Percentiles rank a stretch among this genome's conserved stretches.
Evolutionary conservation across 2,888 invertebrate species (phyloP).

Genomic region (Nephrocerus scutellatus): DNA sequence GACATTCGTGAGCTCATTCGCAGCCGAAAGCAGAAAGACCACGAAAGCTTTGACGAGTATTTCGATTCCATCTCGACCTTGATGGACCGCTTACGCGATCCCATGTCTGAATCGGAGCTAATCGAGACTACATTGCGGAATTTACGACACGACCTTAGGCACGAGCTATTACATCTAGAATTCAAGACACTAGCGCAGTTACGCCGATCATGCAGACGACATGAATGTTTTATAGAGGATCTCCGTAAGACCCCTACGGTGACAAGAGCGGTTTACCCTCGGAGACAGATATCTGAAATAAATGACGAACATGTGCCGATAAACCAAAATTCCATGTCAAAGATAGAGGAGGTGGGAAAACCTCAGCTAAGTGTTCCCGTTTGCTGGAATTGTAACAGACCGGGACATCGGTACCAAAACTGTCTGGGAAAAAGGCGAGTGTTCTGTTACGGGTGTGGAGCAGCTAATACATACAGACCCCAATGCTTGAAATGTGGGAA

Average conservation of each 20-base stretch:
- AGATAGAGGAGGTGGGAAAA: neutral
- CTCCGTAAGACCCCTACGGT: neutral
- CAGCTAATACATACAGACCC: slow-evolving; percentile 6
- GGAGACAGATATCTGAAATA: slow-evolving; percentile 1
- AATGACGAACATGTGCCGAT: neutral
- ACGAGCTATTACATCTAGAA: slow-evolving; percentile 3
- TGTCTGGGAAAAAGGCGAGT: slow-evolving; percentile 5
- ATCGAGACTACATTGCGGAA: slow-evolving; percentile 4
- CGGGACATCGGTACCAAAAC: slow-evolving; percentile 12
- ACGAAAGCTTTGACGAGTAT: slow-evolving; percentile 5
- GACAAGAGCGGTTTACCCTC: neutral
- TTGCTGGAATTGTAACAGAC: slow-evolving; percentile 6
- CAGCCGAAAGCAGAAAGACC: slow-evolving; percentile 2
- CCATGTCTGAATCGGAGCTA: neutral
- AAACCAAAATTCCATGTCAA: neutral
- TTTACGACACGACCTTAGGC: neutral
- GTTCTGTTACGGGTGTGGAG: slow-evolving; percentile 19
- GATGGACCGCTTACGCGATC: neutral
- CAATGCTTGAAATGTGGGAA: slow-evolving; percentile 7
- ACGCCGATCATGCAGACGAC: slow-evolving; percentile 2
- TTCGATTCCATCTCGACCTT: slow-evolving; percentile 1
- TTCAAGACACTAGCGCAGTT: neutral
- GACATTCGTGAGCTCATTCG: slow-evolving; percentile 11
- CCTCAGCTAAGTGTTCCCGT: too few relatives aligned
- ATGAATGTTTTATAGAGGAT: neutral